Percentiles rank a stretch among this genome's conserved stretches.
Evolutionary conservation across 2,888 invertebrate species (phyloP).

Genomic region (Ferdinandea cuprea): DNA sequence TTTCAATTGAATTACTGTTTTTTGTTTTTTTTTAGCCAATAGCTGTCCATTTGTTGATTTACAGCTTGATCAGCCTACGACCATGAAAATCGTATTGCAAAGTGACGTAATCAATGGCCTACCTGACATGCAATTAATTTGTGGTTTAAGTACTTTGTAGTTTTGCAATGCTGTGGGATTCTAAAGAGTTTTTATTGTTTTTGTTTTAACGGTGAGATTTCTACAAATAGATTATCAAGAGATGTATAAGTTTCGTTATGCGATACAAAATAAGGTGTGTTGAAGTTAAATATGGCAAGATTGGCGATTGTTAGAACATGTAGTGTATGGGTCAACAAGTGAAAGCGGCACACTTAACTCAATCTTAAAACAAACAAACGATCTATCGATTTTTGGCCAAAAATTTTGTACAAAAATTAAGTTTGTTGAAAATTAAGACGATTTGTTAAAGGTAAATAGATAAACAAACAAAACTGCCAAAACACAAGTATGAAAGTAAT

Average conservation of each 20-base stretch:
- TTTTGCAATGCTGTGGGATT: not conserved
- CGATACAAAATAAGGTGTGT: not conserved
- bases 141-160: not conserved
- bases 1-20: conserved; percentile 5
- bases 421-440: not conserved
- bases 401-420: not conserved
- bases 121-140: conserved; percentile 2
- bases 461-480: too few relatives aligned
- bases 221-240: too few relatives aligned
- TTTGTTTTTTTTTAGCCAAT: too few relatives aligned
- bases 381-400: not conserved
- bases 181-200: not conserved
- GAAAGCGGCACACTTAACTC: not conserved
- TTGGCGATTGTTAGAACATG: not conserved
- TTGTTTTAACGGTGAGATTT: too few relatives aligned
- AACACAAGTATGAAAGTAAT: too few relatives aligned
- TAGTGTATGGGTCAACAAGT: not conserved
- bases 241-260: too few relatives aligned
- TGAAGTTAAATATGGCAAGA: not conserved
- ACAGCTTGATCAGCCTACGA: conserved; percentile 9
- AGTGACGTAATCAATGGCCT: conserved; percentile 17
- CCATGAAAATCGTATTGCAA: conserved; percentile 11
- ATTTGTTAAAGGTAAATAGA: too few relatives aligned
- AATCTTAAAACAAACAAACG: not conserved
- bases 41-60: not conserved